Evolutionary conservation across 1,140 invertebrate species (phyloP), one percentile per base, ranked within the genome.

Genomic region (Augochlora pura): DNA sequence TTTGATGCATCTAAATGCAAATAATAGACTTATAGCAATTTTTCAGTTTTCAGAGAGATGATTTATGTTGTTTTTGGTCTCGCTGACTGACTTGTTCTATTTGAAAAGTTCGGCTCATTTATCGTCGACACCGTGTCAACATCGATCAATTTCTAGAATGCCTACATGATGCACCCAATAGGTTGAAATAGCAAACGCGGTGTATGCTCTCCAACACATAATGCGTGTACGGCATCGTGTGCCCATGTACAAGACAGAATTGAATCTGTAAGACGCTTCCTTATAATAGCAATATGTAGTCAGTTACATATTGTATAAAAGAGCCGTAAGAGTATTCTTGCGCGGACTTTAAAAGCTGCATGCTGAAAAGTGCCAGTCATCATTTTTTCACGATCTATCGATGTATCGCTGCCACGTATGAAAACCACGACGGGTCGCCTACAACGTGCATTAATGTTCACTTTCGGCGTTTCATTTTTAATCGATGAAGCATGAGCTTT

Each of bases 381-480:
- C 73, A 79, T 39, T 79, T 79, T 59, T 67, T 67, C 62, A 60
- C 27, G n/a, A 12, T 23, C 23, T 14, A 73, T 46, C 38, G 62
- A 59, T 38, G 38, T 49, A 73, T 63, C 18, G 14, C 7, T 39
- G 7, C 65, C 64, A 7, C 38, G 42, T 38, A 64, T 23, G 49
- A 18, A 73, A 64, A 64, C 27, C 27, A 12, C 23, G 14, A 1
- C 25, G 21, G 21, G 21, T 23, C n/a, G 18, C 38, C 38, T 46
- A 10, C 18, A 25, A 25, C 21, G 23, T 54, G 42, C 75, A 70
- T 63, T 70, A 60, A 42, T 39, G 2, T 66, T 42, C 25, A 59
- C 60, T 70, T 77, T 70, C 21, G 66, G 38, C 39, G 27, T 46
- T 70, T 77, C 62, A 77, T 76, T 76, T 77, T 70, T 39, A 46